A percentile compares a stretch with the other conserved stretches of the same genome.
These are phyloP conservation scores for Alcis repandata DNA, from an alignment of 2,888 invertebrate genomes.

Conservation along the genomic window DNA sequence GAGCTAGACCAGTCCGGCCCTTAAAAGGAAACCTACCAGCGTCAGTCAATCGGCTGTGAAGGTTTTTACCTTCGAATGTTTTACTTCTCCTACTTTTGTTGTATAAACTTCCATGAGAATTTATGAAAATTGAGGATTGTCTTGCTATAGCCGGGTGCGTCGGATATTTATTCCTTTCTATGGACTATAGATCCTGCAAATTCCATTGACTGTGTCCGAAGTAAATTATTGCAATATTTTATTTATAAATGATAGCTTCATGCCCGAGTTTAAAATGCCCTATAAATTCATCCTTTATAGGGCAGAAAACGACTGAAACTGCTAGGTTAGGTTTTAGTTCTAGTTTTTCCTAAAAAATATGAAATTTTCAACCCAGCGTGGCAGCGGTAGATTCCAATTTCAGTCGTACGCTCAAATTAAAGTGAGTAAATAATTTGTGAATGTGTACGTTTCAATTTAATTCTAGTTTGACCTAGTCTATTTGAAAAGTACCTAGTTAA, in stretches of 20 bases:
- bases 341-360: too few relatives aligned
- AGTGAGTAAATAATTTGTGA: background rate
- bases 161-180: constrained; percentile 18
- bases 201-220: background rate
- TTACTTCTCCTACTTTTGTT: constrained; percentile 27
- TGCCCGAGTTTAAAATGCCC: background rate
- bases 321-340: too few relatives aligned
- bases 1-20: constrained; percentile 38
- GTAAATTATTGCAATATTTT: background rate
- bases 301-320: too few relatives aligned
- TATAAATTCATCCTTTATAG: background rate
- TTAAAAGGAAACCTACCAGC: constrained; percentile 40
- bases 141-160: constrained; percentile 13
- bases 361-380: too few relatives aligned
- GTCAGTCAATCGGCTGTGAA: constrained; percentile 34
- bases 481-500: background rate
- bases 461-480: background rate
- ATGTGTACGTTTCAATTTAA: background rate
- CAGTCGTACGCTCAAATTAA: background rate
- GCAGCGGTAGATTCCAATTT: too few relatives aligned
- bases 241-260: too few relatives aligned
- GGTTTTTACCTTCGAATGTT: constrained; percentile 33
- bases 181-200: background rate
- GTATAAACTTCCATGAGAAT: constrained; percentile 25
- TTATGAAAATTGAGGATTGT: constrained; percentile 29